Percentiles rank a stretch among this genome's conserved stretches.
These are phyloP conservation scores for Polypedilum pembai DNA, from an alignment of 1,140 invertebrate species.

Conservation along the genomic window DNA sequence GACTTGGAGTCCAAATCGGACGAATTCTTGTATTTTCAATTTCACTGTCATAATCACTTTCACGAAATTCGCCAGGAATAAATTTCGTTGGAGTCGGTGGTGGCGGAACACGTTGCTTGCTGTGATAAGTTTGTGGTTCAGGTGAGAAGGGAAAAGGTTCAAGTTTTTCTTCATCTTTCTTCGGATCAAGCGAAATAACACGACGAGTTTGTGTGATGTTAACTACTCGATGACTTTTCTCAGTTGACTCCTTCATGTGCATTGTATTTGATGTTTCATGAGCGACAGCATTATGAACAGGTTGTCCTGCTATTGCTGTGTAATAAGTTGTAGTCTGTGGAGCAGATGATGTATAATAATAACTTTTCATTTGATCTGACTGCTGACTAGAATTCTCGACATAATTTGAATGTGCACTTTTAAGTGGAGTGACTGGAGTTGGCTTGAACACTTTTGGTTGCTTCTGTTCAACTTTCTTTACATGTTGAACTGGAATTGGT, in stretches of 20 bases:
- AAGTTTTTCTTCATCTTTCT: conserved; percentile 35
- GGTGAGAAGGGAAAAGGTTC: conserved; percentile 48
- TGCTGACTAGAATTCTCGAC: conserved; percentile 39
- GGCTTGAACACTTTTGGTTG: conserved; percentile 45
- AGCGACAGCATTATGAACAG: conserved; percentile 52
- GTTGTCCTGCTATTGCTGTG: conserved; percentile 48
- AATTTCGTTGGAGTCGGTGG: conserved; percentile 58
- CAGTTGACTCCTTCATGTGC: conserved; percentile 60
- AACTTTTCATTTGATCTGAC: conserved; percentile 37
- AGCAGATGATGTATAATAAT: conserved; percentile 47
- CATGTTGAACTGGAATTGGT: conserved; percentile 40
- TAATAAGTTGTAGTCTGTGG: conserved; percentile 46
- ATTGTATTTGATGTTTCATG: conserved; percentile 60
- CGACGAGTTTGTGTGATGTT: conserved; percentile 61
- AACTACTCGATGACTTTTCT: conserved; percentile 54
- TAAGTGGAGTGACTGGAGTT: conserved; percentile 44
- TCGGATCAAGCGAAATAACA: conserved; percentile 55
- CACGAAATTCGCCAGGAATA: conserved; percentile 55
- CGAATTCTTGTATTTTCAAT: conserved; percentile 52
- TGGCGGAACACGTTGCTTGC: conserved; percentile 41
- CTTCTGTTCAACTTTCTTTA: conserved; percentile 38
- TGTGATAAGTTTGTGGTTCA: conserved; percentile 34
- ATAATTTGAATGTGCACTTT: conserved; percentile 38
- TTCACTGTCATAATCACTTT: conserved; percentile 66
- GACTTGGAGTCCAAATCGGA: conserved; percentile 53